These are phyloP conservation scores for Anser cygnoides DNA, from an alignment of 2,113 vertebrate species.

Conservation along the genomic window DNA sequence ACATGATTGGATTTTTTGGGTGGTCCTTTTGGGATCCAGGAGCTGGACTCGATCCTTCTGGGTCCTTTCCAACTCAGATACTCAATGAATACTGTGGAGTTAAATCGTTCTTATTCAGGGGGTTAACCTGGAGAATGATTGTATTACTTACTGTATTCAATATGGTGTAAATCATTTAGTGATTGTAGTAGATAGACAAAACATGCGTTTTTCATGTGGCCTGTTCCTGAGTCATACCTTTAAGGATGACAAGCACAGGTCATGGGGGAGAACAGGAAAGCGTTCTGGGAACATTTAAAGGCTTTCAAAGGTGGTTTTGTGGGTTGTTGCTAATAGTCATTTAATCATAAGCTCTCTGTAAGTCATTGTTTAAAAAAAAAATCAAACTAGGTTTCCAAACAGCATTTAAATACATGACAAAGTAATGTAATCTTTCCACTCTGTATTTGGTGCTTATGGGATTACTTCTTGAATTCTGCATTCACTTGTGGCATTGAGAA, in stretches of 20 bases:
- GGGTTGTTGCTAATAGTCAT: background rate
- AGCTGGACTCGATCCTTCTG: too few relatives aligned
- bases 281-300: background rate
- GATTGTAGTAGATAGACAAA: background rate
- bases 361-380: background rate
- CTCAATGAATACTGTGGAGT: too few relatives aligned
- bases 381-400: background rate
- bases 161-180: background rate
- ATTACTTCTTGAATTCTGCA: background rate
- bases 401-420: background rate
- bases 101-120: background rate
- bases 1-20: too few relatives aligned
- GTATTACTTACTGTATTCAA: background rate
- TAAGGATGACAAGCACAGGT: background rate
- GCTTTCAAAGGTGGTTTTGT: background rate
- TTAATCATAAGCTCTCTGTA: background rate
- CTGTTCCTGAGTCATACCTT: rapidly evolving
- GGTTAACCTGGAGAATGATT: background rate
- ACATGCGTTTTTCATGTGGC: background rate
- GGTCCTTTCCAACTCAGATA: too few relatives aligned
- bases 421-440: background rate
- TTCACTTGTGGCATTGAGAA: background rate
- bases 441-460: background rate
- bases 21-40: too few relatives aligned
- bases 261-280: background rate